These are phyloP conservation scores for Diadumene lineata DNA, from an alignment of 92 coral and sea anemone species.

Conservation along the genomic window DNA sequence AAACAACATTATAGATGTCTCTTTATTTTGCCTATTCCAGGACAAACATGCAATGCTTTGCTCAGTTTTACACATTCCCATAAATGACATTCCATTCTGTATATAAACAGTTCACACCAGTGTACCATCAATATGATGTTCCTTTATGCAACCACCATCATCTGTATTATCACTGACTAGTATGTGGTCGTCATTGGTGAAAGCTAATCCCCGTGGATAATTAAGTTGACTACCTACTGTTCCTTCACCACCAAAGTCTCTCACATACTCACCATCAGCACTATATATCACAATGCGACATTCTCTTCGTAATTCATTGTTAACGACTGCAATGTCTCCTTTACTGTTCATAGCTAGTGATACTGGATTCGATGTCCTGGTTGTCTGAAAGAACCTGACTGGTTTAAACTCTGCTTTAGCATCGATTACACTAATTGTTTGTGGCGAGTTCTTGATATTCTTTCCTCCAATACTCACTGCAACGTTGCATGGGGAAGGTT, in stretches of 20 bases:
- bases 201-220: neutral
- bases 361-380: neutral
- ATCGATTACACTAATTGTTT: neutral
- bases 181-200: neutral
- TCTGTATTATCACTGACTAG: neutral
- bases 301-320: neutral
- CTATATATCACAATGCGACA: neutral
- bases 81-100: neutral
- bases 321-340: neutral
- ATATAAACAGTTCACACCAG: neutral
- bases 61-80: no score
- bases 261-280: neutral
- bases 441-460: constrained; percentile 10
- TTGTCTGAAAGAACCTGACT: neutral
- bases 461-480: constrained; percentile 13
- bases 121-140: neutral
- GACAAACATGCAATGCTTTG: no score
- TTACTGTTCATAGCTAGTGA: neutral
- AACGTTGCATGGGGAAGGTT: neutral
- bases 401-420: constrained; percentile 1
- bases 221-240: constrained; percentile 5
- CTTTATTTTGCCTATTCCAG: no score
- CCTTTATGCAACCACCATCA: neutral
- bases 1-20: no score
- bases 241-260: constrained; percentile 12